A percentile compares a stretch with the other conserved stretches of the same genome.
phyloP scores from a whole-genome alignment of 2,113 vertebrate species.

The Uria lomvia region DNA sequence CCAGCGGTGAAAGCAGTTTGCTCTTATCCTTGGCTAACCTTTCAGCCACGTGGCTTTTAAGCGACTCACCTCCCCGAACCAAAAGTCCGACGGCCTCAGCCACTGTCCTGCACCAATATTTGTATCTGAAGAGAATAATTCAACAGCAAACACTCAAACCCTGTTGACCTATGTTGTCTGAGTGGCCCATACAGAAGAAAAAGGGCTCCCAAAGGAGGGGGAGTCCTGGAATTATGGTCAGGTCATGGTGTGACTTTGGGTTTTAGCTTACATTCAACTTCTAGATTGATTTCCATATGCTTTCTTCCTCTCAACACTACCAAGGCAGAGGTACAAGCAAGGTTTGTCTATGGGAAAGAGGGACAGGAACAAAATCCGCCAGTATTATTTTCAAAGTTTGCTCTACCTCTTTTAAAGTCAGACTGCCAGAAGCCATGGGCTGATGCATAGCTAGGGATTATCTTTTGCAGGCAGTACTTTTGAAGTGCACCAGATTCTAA shows the following conservation, averaged over 20 bases:
- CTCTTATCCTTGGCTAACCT: background rate
- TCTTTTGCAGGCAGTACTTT: constrained; percentile 16
- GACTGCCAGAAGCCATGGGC: constrained; percentile 5
- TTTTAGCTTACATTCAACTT: background rate
- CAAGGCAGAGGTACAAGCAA: background rate
- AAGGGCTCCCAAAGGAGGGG: background rate
- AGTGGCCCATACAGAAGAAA: background rate
- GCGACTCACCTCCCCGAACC: background rate
- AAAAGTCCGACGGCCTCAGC: background rate
- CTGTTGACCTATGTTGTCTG: background rate
- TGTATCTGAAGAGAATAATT: background rate
- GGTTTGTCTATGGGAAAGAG: background rate
- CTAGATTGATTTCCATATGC: background rate
- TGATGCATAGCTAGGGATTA: constrained; percentile 13
- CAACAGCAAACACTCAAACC: background rate
- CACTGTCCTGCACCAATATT: background rate
- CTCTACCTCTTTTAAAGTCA: constrained; percentile 7
- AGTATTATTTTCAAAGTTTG: constrained; percentile 11
- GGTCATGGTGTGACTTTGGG: background rate
- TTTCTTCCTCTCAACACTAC: background rate
- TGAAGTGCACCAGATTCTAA: constrained; percentile 57
- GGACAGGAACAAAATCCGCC: background rate
- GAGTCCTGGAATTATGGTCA: background rate
- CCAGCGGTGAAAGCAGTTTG: background rate
- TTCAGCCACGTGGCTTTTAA: background rate